Conservation (phyloP, 1,140 invertebrate genomes). For the Caenorhabditis remanei region DNA sequence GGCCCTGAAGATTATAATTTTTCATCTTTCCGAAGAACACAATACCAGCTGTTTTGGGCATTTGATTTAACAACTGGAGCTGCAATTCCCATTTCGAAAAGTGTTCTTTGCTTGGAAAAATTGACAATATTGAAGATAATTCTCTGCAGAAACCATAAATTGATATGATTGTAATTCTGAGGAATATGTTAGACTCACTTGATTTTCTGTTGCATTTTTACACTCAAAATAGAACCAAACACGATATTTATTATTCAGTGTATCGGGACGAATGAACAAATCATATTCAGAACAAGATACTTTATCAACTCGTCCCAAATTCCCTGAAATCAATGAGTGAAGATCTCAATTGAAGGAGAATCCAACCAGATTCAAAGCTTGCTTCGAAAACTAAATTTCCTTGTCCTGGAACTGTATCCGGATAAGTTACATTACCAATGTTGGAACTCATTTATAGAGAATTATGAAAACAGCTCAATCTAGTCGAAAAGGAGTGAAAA, state of each 20-base stretch:
- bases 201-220: slow-evolving; percentile 92
- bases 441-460: slow-evolving; percentile 1
- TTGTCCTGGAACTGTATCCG: slow-evolving; percentile 80
- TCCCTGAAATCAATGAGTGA: slow-evolving; percentile 82
- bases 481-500: too few relatives aligned
- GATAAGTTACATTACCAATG: slow-evolving; percentile 86
- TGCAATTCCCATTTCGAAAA: slow-evolving; percentile 91
- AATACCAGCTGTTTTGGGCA: slow-evolving; percentile 64
- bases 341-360: not conserved
- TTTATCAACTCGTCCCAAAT: slow-evolving; percentile 92
- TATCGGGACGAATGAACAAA: slow-evolving; percentile 93
- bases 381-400: slow-evolving; percentile 98
- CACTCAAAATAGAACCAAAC: slow-evolving; percentile 99
- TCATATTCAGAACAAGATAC: slow-evolving; percentile 95
- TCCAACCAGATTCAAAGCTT: slow-evolving; percentile 89
- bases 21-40: not conserved
- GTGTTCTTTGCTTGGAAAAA: slow-evolving; percentile 89
- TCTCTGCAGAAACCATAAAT: slow-evolving; percentile 81
- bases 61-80: slow-evolving; percentile 83
- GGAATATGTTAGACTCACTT: slow-evolving; percentile 80
- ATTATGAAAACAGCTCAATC: too few relatives aligned
- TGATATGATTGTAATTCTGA: too few relatives aligned
- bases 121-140: slow-evolving; percentile 98
- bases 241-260: slow-evolving; percentile 90
- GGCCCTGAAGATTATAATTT: slow-evolving; percentile 81